Base-by-base conservation (phyloP, 1,140 invertebrate species). In the Zaprionus ornatus region DNA sequence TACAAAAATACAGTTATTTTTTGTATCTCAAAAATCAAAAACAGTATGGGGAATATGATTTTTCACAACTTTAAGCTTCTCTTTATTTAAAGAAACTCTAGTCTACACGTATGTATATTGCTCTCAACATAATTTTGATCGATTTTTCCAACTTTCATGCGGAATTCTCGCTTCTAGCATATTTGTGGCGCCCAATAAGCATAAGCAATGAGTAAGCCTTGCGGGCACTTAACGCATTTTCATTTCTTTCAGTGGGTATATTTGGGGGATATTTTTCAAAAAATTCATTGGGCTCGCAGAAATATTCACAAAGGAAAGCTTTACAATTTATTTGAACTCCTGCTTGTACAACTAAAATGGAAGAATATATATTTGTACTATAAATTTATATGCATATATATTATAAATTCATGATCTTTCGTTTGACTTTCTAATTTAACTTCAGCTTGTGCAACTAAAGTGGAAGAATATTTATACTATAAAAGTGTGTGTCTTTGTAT, bases 1-100 rank as follows among this genome's bases (percentile, higher is more conserved):
- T 37, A 23, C 48, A 40, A 32, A 42, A 69, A 40, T 60, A 35
- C 21, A 13, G n/a, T 54, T 62, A 48, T 61, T 29, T 25, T 62
- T 21, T 62, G n/a, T 19, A 25, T n/a, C 15, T 17, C 21, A 60
- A 60, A 60, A 25, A 42, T 25, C 32, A 57, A 57, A 21, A 3
- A 21, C n/a, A 29, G 29, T 10, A 2, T 50, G 25, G 27, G n/a
- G 40, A 62, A 62, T 48, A 42, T 29, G n/a, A 52, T 52, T 23
- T 52, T 52, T 25, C 5, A n/a, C 3, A 56, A 32, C 27, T 29
- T 45, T 3, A 45, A 45, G 15, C 29, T 56, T 17, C 0, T 17
- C n/a, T 56, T 25, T 25, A 48, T 50, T 23, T 21, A 21, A 6
- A 21, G 3, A 23, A 0, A 21, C 19, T 50, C 13, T 19, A 3